Evolutionary conservation across 35 echinoderm and acorn worm genomes (phyloP).

Genomic region (Hemicentrotus pulcherrimus): DNA sequence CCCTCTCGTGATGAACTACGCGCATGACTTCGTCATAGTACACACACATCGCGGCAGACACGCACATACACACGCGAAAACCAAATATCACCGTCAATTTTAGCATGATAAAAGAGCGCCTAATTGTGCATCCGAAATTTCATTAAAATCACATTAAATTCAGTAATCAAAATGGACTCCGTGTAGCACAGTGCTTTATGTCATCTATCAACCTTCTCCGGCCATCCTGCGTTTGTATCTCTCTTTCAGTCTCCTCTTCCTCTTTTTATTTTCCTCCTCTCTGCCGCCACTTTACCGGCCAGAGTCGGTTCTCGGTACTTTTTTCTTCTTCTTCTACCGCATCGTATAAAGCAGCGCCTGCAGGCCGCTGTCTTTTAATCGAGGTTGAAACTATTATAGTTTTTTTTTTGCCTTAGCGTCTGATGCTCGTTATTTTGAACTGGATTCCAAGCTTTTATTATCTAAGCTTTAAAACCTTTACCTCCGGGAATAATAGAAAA

Average conservation of each 20-base stretch:
- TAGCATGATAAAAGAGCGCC: slow-evolving; percentile 54
- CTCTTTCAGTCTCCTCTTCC: not conserved
- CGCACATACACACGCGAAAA: slow-evolving; percentile 36
- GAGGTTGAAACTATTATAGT: slow-evolving; percentile 44
- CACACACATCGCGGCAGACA: slow-evolving; percentile 12
- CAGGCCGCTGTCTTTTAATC: slow-evolving; percentile 40
- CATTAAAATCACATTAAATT: slow-evolving; percentile 58
- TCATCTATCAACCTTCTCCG: slow-evolving; percentile 37
- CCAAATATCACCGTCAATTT: slow-evolving; percentile 55
- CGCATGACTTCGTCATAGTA: slow-evolving; percentile 20
- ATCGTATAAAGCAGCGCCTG: slow-evolving; percentile 34
- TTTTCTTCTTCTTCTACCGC: slow-evolving; percentile 3
- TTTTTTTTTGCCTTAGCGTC: not conserved
- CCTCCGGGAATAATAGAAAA: slow-evolving; percentile 54
- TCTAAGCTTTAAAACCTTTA: slow-evolving; percentile 17
- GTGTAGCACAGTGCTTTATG: slow-evolving; percentile 43
- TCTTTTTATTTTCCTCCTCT: slow-evolving; percentile 6
- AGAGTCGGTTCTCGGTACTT: slow-evolving; percentile 31
- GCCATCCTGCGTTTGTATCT: not conserved
- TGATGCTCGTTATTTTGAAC: slow-evolving; percentile 28
- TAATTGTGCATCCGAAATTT: slow-evolving; percentile 56
- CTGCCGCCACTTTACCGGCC: not conserved
- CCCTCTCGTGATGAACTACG: not conserved
- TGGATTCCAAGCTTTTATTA: not conserved
- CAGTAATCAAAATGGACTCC: slow-evolving; percentile 53